A percentile compares a stretch with the other conserved stretches of the same genome.
Evolutionary conservation across 2,888 invertebrate genomes (phyloP).

Genomic region (Stomorhina lunata): DNA sequence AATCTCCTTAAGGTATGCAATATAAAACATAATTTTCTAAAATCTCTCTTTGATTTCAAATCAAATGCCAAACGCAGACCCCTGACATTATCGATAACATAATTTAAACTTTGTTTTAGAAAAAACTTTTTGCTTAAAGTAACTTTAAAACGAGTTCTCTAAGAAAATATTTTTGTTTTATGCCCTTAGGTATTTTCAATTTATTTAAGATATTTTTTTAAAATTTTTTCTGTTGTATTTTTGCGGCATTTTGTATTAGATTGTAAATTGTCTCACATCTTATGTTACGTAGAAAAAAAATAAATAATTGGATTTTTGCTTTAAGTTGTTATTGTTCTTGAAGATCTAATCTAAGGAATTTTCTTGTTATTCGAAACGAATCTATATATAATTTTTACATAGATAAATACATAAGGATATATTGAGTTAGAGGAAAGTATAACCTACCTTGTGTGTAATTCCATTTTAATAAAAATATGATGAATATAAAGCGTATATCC

Average conservation of each 20-base stretch:
- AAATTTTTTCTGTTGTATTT: neutral
- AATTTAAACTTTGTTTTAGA: too few species aligned
- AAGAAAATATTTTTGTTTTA: neutral
- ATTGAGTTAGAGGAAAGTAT: neutral
- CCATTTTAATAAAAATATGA: conserved; percentile 77
- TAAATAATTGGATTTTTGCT: neutral
- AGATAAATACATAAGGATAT: neutral
- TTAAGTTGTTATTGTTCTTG: too few species aligned
- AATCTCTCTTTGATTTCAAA: too few species aligned
- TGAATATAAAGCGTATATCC: conserved; percentile 77
- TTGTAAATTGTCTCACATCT: conserved; percentile 5
- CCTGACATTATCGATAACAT: too few species aligned
- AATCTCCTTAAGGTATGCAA: neutral
- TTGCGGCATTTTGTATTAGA: neutral
- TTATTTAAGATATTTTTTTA: neutral
- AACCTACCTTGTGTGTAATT: conserved; percentile 76
- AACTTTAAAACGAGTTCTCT: too few species aligned
- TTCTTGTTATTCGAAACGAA: neutral
- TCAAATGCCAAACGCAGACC: too few species aligned
- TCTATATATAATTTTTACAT: neutral
- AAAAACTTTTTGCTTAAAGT: too few species aligned
- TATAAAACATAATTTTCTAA: too few species aligned
- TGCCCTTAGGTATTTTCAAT: neutral
- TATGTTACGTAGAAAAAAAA: neutral
- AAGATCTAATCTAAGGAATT: neutral